Evolutionary conservation across 1,140 invertebrate species (phyloP), one percentile per base, ranked within the genome.

Genomic region (Sarcophaga peregrina): DNA sequence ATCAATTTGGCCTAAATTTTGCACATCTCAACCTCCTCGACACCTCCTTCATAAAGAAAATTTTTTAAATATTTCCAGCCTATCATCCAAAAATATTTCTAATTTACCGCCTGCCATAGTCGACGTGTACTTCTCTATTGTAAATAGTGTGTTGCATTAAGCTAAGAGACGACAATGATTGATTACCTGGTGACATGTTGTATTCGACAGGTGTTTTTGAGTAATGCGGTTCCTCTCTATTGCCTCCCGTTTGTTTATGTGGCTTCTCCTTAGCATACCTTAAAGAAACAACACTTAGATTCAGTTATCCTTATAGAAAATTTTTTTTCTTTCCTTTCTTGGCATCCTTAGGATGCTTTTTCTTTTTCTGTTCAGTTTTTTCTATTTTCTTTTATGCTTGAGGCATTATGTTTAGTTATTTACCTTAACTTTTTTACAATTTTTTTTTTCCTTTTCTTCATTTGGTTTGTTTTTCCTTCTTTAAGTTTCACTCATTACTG

Each of bases 131-230:
- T 37, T 4, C 25, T 37, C 25, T 37, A 37, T 37, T 37, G 25
- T 37, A 37, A 37, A 4, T 37, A 62, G 8, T 20, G 20, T 25
- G n/a, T 25, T 68, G 10, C 8, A 20, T 68, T 68, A 7, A 68
- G 17, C 62, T 2, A 25, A 8, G 7, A 68, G 62, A 20, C 6
- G 62, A 78, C 75, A 78, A 78, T 78, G 75, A 78, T 78, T 78
- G 75, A 78, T 52, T 52, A 78, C 48, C 75, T 78, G 75, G 15
- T 78, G 75, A 78, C 75, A 78, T 78, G 75, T 78, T 78, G 20
- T 47, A 78, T 78, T 48, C 75, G 75, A 78, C 75, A 78, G 75
- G 75, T 78, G 75, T 78, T 78, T 78, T 78, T 78, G 75, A 78
- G n/a, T 78, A 78, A 78, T 78, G 75, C 50, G 47, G 46, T 78